A percentile compares a stretch with the other conserved stretches of the same genome.
phyloP scores from a whole-genome alignment of 2,888 invertebrate genomes.

The Scaptomyza reducta region DNA sequence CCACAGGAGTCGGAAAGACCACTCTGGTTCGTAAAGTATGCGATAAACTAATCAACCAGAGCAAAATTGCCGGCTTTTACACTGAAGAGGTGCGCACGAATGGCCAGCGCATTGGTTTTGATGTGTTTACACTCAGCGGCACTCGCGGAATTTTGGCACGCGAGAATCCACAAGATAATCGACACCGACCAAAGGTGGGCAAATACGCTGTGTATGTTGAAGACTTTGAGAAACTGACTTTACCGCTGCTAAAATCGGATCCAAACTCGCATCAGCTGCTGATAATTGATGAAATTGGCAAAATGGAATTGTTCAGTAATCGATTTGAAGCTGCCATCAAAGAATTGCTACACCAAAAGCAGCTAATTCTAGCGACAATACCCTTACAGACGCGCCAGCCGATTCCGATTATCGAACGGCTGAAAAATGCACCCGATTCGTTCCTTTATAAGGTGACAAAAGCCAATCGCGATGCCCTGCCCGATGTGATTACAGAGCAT shows the following conservation, averaged over 20 bases:
- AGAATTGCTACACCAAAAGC: slow-evolving; percentile 41
- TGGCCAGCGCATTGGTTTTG: slow-evolving; percentile 87
- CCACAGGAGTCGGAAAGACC: slow-evolving; percentile 88
- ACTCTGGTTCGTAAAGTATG: slow-evolving; percentile 86
- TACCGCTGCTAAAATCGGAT: slow-evolving; percentile 83
- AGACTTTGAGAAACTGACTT: slow-evolving; percentile 86
- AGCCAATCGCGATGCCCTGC: slow-evolving; percentile 71
- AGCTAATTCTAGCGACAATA: slow-evolving; percentile 74
- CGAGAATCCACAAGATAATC: slow-evolving; percentile 28
- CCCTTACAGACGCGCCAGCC: slow-evolving; percentile 55
- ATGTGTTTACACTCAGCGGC: slow-evolving; percentile 86
- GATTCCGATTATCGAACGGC: slow-evolving; percentile 63
- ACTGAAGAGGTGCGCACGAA: slow-evolving; percentile 87
- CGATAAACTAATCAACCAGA: slow-evolving; percentile 56
- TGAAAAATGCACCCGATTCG: slow-evolving; percentile 53
- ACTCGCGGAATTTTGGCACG: slow-evolving; percentile 85
- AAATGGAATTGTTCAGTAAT: slow-evolving; percentile 82
- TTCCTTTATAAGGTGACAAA: slow-evolving; percentile 67
- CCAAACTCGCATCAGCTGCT: slow-evolving; percentile 57
- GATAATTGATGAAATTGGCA: slow-evolving; percentile 83
- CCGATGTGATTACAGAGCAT: slow-evolving; percentile 52
- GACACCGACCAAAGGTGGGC: slow-evolving; percentile 85
- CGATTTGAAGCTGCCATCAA: slow-evolving; percentile 67
- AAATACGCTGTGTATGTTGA: slow-evolving; percentile 87
- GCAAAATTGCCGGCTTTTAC: slow-evolving; percentile 86